These are phyloP conservation scores for Xylophagus ater DNA, from an alignment of 2,888 invertebrate genomes.

Conservation along the genomic window DNA sequence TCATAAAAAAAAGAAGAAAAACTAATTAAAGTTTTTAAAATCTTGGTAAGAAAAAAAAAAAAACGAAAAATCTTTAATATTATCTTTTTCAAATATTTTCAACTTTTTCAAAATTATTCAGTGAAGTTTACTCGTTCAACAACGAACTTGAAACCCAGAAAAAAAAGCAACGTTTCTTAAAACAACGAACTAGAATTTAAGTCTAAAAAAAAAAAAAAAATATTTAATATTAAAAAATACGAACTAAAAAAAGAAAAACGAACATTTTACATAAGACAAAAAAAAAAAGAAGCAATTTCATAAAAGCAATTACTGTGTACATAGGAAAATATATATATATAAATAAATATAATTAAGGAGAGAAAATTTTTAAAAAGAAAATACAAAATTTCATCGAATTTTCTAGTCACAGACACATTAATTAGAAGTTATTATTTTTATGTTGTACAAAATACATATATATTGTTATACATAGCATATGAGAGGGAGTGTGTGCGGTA, in stretches of 20 bases:
- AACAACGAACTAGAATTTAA: conserved; percentile 39
- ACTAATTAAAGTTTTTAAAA: conserved; percentile 21
- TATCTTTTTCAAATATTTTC: conserved; percentile 4
- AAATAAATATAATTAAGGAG: conserved; percentile 11
- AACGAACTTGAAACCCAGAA: conserved; percentile 27
- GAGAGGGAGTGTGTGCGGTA: no score
- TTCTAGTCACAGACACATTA: no score
- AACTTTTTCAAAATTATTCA: conserved; percentile 12
- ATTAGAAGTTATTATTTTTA: no score
- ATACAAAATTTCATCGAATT: no score
- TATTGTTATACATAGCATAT: no score
- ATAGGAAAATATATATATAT: conserved; percentile 10
- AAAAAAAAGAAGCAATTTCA: no score
- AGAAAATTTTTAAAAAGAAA: no score
- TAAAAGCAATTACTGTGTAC: no score
- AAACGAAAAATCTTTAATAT: conserved; percentile 20
- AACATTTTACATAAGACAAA: conserved; percentile 2
- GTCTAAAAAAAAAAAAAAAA: not conserved
- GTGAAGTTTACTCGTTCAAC: conserved; percentile 17
- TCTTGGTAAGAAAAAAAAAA: conserved; percentile 27
- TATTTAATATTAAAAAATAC: conserved; percentile 1
- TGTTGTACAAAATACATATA: no score
- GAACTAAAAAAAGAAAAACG: not conserved
- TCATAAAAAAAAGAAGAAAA: conserved; percentile 12
- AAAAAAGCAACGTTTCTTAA: conserved; percentile 41